Evolutionary conservation across 2,797 vertebrate species (phyloP).

Genomic region (Botia almorhae): DNA sequence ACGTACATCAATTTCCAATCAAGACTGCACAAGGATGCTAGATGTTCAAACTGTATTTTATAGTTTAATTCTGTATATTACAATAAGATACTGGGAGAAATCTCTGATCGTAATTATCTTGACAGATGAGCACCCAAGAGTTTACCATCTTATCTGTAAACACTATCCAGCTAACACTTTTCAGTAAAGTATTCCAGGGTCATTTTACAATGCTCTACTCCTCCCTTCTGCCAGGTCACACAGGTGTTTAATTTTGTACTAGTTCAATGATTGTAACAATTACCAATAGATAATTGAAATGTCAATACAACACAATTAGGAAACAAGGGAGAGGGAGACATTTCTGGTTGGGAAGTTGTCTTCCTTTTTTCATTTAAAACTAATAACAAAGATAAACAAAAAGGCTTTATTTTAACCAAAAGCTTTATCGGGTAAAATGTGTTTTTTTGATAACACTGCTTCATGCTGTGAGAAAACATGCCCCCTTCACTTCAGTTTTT

Average conservation of each 20-base stretch:
- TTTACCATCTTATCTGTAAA: too few relatives aligned
- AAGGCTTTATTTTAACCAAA: background rate
- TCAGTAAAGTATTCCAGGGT: too few relatives aligned
- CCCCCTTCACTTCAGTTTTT: constrained; percentile 28
- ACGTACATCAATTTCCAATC: background rate
- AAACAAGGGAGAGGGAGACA: background rate
- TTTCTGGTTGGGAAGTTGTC: background rate
- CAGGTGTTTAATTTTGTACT: too few relatives aligned
- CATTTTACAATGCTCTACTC: too few relatives aligned
- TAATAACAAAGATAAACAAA: constrained; percentile 11
- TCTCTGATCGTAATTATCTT: background rate
- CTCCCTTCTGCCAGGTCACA: too few relatives aligned
- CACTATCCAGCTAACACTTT: too few relatives aligned
- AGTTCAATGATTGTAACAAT: constrained; percentile 62
- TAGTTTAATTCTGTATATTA: background rate
- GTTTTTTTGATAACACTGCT: background rate
- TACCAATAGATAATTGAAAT: constrained; percentile 11
- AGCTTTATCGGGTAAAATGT: constrained; percentile 2
- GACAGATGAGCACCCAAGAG: too few relatives aligned
- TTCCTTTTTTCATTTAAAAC: background rate
- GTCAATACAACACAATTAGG: constrained; percentile 7
- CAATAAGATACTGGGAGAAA: background rate
- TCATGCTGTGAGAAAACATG: constrained; percentile 27
- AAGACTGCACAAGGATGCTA: too few relatives aligned
- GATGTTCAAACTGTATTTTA: background rate